Base-by-base conservation (phyloP, 2,888 invertebrate species). In the Metopia argyrocephala region DNA sequence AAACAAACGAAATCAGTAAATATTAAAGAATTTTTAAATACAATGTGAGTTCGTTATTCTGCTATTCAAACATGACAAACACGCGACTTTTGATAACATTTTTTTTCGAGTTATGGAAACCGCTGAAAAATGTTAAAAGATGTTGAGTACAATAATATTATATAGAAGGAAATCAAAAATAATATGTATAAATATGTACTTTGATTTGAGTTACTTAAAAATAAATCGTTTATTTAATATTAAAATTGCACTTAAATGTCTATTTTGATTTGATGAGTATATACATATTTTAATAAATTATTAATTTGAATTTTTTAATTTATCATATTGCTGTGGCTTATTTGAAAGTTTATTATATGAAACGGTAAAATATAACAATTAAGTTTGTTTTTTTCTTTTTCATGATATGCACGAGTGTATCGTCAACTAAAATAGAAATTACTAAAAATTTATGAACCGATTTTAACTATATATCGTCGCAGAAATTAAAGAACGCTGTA, bases 1-100 rank as follows among this genome's bases (percentile, higher is more conserved):
- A 38, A 12, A 38, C 9, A 38, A 38, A 38, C 15, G 38, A 2
- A 38, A 12, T 12, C 38, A 38, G 38, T 12, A 38, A 31, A n/a
- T n/a, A n/a, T n/a, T 38, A 38, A 4, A 15, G 12, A 38, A 38
- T 38, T 31, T 38, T 1, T 3, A 38, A 38, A 12, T 38, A 38
- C 38, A 38, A 12, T 38, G 9, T 38, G 12, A 38, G 12, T 15
- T 12, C 38, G 38, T 38, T 12, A 27, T 27, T 27, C 18, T 56
- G 27, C 4, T 28, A 28, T 25, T 45, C 28, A 23, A 7, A 21
- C 50, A 45, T 66, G 65, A 45, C 38, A 20, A 66, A 61, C 66
- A 75, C 61, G 66, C 75, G 75, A 75, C 52, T 52, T 54, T 75
- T 75, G 59, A 75, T 75, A 59, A 61, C 59, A 48, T 12, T 45